These are phyloP conservation scores for Amphiprion percula DNA, from an alignment of 2,113 vertebrate genomes.

Conservation along the genomic window DNA sequence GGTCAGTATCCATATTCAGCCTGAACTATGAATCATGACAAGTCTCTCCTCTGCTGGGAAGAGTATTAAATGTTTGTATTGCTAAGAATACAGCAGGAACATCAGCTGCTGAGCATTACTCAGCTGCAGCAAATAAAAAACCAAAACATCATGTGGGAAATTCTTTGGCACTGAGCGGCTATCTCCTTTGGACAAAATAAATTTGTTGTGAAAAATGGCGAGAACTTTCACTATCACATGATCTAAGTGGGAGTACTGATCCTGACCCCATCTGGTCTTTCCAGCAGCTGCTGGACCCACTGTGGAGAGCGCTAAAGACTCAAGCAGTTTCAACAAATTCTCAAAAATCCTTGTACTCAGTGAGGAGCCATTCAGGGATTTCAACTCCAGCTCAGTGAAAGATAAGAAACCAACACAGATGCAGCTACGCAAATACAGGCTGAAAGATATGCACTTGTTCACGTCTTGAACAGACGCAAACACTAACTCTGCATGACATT, in stretches of 20 bases:
- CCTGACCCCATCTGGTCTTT: slow-evolving; percentile 66
- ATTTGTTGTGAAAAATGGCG: slow-evolving; percentile 39
- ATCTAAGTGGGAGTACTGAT: slow-evolving; percentile 35
- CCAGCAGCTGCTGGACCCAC: slow-evolving; percentile 76
- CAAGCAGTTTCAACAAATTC: slow-evolving; percentile 49
- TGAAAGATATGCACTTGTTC: slow-evolving; percentile 28
- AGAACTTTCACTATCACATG: slow-evolving; percentile 30
- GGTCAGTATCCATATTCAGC: slow-evolving; percentile 8
- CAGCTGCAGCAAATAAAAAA: slow-evolving; percentile 31
- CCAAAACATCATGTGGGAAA: not conserved
- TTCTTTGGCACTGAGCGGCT: slow-evolving; percentile 16
- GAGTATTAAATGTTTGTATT: slow-evolving; percentile 20
- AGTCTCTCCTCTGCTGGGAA: slow-evolving; percentile 29
- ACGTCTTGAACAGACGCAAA: slow-evolving; percentile 3
- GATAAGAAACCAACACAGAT: slow-evolving; percentile 19
- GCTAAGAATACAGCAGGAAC: slow-evolving; percentile 37
- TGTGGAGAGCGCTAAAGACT: slow-evolving; percentile 32
- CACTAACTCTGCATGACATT: slow-evolving; percentile 23
- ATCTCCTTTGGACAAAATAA: slow-evolving; percentile 50
- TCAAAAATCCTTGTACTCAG: slow-evolving; percentile 10
- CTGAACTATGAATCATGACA: slow-evolving; percentile 25
- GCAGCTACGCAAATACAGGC: not conserved
- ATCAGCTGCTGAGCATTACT: slow-evolving; percentile 38
- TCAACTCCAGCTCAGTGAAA: slow-evolving; percentile 9
- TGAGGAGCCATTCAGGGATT: slow-evolving; percentile 32